Percentiles rank a stretch among this genome's conserved stretches.
These are phyloP conservation scores for Patella caerulea DNA, from an alignment of 2,888 invertebrate genomes.

Conservation along the genomic window DNA sequence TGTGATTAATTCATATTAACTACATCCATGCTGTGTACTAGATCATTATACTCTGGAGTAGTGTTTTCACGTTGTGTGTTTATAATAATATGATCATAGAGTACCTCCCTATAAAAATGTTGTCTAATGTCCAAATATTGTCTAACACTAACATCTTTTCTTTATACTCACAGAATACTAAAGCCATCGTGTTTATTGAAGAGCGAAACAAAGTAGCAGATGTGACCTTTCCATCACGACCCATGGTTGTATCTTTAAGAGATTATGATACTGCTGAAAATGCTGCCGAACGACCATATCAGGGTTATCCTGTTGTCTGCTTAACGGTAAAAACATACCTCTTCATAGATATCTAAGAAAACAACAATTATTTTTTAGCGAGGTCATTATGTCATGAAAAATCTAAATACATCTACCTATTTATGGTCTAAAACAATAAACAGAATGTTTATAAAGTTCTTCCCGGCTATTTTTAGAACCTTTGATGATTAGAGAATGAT, in stretches of 20 bases:
- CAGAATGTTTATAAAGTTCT: too few species aligned
- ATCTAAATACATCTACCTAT: not conserved
- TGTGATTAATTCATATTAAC: too few species aligned
- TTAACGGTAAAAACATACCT: constrained; percentile 64
- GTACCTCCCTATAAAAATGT: too few species aligned
- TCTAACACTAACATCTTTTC: not conserved
- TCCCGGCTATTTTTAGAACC: too few species aligned
- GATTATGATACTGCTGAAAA: constrained; percentile 61
- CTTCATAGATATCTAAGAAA: not conserved
- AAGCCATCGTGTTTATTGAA: constrained; percentile 68
- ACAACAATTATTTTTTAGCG: not conserved
- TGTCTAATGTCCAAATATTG: too few species aligned
- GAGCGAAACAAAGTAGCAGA: constrained; percentile 67
- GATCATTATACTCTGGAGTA: too few species aligned
- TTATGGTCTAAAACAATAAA: not conserved
- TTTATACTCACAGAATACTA: constrained; percentile 39
- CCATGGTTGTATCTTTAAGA: constrained; percentile 67
- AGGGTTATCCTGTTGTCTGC: constrained; percentile 71
- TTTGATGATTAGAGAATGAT: too few species aligned
- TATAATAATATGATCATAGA: too few species aligned
- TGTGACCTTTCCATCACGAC: constrained; percentile 69
- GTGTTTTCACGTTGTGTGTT: too few species aligned
- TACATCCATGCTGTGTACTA: too few species aligned
- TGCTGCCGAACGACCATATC: constrained; percentile 51
- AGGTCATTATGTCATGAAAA: not conserved